A percentile compares a stretch with the other conserved stretches of the same genome.
These are phyloP conservation scores for Dendrocincla tyrannina DNA, from an alignment of 2,797 vertebrate genomes.

Conservation along the genomic window DNA sequence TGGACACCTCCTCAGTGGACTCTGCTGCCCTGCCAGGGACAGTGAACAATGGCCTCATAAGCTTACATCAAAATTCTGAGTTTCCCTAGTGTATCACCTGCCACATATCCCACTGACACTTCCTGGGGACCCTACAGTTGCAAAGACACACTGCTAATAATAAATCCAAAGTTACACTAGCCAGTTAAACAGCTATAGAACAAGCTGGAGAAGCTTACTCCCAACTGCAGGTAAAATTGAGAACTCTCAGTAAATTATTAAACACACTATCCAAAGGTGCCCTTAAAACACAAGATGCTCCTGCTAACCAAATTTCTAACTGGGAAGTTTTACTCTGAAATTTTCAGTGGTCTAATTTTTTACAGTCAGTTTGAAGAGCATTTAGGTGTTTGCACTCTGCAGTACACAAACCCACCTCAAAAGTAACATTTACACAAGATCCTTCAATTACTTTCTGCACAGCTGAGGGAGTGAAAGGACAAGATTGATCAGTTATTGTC, in stretches of 20 bases:
- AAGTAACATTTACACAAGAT: not conserved
- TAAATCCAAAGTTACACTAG: not conserved
- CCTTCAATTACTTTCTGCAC: not conserved
- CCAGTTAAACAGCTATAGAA: not conserved
- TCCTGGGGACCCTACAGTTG: not conserved
- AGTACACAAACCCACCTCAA: not conserved
- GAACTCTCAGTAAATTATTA: not conserved
- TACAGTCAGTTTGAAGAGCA: not conserved
- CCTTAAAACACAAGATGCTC: not conserved
- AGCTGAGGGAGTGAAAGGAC: not conserved
- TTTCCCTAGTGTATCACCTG: not conserved
- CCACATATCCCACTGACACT: not conserved
- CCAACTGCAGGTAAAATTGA: not conserved
- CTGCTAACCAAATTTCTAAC: not conserved
- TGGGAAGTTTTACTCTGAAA: not conserved
- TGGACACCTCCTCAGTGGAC: slow-evolving; percentile 90
- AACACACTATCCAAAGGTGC: not conserved
- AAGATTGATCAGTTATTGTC: not conserved
- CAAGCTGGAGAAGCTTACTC: not conserved
- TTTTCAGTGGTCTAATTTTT: not conserved
- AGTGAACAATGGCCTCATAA: not conserved
- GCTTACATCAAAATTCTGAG: not conserved
- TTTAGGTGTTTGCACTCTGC: not conserved
- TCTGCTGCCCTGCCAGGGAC: slow-evolving; percentile 84
- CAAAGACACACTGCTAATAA: not conserved